Conservation (phyloP, 2,888 invertebrate species). For the Orchestes rusci region DNA sequence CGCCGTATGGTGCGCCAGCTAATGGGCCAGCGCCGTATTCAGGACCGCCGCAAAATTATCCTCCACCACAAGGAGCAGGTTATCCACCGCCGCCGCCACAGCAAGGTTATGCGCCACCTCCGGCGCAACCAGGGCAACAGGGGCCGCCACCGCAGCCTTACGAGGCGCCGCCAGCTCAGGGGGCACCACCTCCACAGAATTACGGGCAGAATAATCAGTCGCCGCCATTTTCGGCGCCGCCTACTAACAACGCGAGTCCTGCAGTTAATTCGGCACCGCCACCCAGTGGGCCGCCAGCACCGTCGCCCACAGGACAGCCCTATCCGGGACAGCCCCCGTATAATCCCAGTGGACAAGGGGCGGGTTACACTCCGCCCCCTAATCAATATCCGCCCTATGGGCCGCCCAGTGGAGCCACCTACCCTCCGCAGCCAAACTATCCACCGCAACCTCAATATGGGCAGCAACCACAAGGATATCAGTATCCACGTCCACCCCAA, state of each 20-base stretch:
- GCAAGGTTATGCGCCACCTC: constrained; percentile 53
- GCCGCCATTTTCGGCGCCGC: constrained; percentile 55
- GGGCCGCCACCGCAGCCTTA: constrained; percentile 32
- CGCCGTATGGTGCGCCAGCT: constrained; percentile 38
- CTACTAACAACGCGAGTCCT: constrained; percentile 43
- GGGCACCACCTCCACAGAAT: constrained; percentile 38
- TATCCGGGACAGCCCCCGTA: constrained; percentile 48
- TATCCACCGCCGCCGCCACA: constrained; percentile 35
- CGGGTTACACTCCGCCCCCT: constrained; percentile 38
- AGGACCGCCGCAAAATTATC: constrained; percentile 44
- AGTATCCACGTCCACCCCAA: constrained; percentile 55
- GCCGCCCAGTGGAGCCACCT: constrained; percentile 42
- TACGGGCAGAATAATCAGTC: constrained; percentile 47
- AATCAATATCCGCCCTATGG: constrained; percentile 40
- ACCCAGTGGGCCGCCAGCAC: constrained; percentile 41
- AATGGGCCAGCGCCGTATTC: constrained; percentile 38
- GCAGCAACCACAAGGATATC: constrained; percentile 54
- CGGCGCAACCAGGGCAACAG: constrained; percentile 29
- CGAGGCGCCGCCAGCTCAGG: constrained; percentile 37
- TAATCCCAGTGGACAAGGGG: constrained; percentile 44
- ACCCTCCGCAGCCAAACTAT: constrained; percentile 55
- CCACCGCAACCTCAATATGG: constrained; percentile 55
- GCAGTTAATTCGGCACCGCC: constrained; percentile 49
- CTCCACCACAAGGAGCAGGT: constrained; percentile 26
- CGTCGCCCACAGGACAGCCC: constrained; percentile 44